A percentile compares a stretch with the other conserved stretches of the same genome.
These are phyloP conservation scores for Sepioteuthis lessoniana DNA, from an alignment of 2,888 invertebrate species.

Conservation along the genomic window DNA sequence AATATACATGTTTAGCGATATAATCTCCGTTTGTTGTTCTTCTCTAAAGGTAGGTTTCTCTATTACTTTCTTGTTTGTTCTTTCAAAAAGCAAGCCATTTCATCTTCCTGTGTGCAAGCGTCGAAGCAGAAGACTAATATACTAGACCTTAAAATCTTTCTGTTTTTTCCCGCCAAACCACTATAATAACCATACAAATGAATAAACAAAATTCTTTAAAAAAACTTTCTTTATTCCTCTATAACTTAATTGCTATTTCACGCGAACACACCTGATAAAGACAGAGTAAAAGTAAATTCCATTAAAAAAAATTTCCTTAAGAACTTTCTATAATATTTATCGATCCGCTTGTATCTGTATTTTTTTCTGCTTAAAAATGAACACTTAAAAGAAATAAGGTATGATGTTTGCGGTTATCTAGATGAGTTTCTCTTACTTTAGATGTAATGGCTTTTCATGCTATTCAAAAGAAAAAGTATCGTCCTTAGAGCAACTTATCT, in stretches of 20 bases:
- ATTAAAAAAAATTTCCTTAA: not conserved
- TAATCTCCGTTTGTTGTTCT: not conserved
- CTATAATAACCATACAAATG: not conserved
- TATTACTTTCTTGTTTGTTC: not conserved
- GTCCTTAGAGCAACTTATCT: too few relatives aligned
- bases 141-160: not conserved
- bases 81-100: not conserved
- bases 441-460: not conserved
- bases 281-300: not conserved
- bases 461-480: too few relatives aligned
- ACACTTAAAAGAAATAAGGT: constrained; percentile 16
- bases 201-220: not conserved
- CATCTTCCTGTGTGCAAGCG: not conserved
- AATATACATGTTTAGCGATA: not conserved
- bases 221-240: not conserved
- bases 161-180: too few relatives aligned
- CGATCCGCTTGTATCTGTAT: constrained; percentile 33
- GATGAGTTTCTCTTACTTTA: not conserved
- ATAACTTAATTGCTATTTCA: not conserved
- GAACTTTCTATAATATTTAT: not conserved
- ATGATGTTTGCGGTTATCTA: not conserved
- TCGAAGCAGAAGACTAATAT: not conserved
- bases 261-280: constrained; percentile 15
- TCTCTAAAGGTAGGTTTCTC: not conserved
- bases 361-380: not conserved